Conservation (phyloP, 1,140 invertebrate genomes). For the Formica selysi region DNA sequence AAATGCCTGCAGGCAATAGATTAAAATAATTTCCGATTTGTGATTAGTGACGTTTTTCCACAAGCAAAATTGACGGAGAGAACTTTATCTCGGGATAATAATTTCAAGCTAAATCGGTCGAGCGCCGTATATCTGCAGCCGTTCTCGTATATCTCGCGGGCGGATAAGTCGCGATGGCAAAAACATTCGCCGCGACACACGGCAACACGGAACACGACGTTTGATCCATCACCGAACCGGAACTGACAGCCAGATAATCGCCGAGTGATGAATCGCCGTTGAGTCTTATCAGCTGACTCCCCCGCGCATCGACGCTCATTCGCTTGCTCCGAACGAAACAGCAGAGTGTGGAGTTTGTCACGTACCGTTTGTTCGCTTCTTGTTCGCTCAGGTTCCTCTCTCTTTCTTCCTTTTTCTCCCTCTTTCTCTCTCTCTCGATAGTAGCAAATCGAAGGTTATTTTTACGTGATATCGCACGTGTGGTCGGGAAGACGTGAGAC, state of each 20-base stretch:
- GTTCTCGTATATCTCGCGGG: constrained; percentile 16
- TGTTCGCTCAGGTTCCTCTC: no score
- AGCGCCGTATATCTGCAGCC: constrained; percentile 7
- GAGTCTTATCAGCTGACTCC: constrained; percentile 61
- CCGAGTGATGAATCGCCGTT: constrained; percentile 69
- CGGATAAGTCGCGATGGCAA: constrained; percentile 40
- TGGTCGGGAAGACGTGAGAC: constrained; percentile 69
- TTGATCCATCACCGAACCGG: constrained; percentile 70
- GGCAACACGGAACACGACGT: constrained; percentile 26
- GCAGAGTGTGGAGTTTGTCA: constrained; percentile 60
- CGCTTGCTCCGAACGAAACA: constrained; percentile 50
- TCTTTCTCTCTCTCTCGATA: constrained; percentile 60
- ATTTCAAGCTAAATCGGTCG: constrained; percentile 37
- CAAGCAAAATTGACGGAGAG: constrained; percentile 28
- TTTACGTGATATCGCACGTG: constrained; percentile 70
- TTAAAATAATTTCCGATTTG: constrained; percentile 23
- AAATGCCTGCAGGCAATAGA: neutral
- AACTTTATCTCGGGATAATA: constrained; percentile 49
- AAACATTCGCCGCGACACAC: constrained; percentile 38
- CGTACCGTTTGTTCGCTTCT: constrained; percentile 41
- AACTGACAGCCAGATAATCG: constrained; percentile 74
- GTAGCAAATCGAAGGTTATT: constrained; percentile 77
- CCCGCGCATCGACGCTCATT: constrained; percentile 47
- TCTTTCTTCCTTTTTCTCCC: constrained; percentile 17
- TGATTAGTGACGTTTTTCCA: constrained; percentile 2